Percentiles rank a stretch among this genome's conserved stretches.
These are phyloP conservation scores for Lymantria monacha DNA, from an alignment of 2,888 invertebrate species.

Conservation along the genomic window DNA sequence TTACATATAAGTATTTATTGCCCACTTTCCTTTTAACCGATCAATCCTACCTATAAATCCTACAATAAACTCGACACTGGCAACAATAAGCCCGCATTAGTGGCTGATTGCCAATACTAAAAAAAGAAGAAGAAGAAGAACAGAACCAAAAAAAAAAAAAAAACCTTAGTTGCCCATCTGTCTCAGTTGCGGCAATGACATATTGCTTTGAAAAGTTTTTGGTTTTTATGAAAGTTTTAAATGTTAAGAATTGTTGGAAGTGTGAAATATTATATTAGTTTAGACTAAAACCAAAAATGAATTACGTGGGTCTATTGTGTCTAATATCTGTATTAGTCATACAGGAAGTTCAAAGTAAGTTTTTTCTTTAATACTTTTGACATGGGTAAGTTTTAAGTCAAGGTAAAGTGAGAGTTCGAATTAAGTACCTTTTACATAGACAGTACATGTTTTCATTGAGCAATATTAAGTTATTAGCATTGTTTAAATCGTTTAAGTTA, in stretches of 20 bases:
- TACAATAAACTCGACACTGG: too few relatives aligned
- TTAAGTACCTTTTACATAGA: neutral
- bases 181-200: too few relatives aligned
- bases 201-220: neutral
- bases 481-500: too few relatives aligned
- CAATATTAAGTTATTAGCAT: neutral
- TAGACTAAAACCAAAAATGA: constrained; percentile 45
- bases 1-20: too few relatives aligned
- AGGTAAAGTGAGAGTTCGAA: constrained; percentile 75
- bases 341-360: constrained; percentile 65
- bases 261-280: neutral
- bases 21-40: too few relatives aligned
- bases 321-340: constrained; percentile 40
- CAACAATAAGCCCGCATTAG: too few relatives aligned
- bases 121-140: too few relatives aligned
- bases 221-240: neutral
- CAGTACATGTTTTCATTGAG: too few relatives aligned
- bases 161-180: too few relatives aligned
- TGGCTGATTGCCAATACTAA: too few relatives aligned
- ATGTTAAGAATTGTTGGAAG: neutral
- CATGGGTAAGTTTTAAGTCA: constrained; percentile 49
- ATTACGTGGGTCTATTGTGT: constrained; percentile 37
- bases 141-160: too few relatives aligned
- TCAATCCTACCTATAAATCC: too few relatives aligned
- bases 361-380: constrained; percentile 33